Evolutionary conservation across 2,797 vertebrate species (phyloP), one percentile per base, ranked within the genome.

Genomic region (Enteromius viviparus): DNA sequence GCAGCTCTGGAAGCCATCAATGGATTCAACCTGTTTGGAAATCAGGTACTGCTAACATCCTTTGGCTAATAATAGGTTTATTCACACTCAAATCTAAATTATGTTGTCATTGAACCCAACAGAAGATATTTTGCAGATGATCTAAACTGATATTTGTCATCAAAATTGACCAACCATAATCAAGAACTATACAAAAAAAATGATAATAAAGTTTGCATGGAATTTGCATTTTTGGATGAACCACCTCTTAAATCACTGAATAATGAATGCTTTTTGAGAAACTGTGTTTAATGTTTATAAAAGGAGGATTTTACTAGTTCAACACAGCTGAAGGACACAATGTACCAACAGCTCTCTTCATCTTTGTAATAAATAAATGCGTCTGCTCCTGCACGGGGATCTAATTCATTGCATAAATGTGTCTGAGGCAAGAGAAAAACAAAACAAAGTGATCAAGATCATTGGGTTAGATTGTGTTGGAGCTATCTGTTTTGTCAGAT

Each of bases 21-120:
- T 87, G 98, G 97, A 92, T 99, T 99, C 94, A 99, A 99, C 91
- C 95, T 99, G 85, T 99, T 99, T 91, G 98, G 98, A 93, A 99
- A 98, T 88, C 98, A 99, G 98, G 98, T 98, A 96, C 91, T 82
- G 17, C 23, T 12, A 7, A 45, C 64, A 7, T 47, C 19, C 12
- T 58, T 29, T 49, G 42, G 21, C 12, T 29, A 17, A 26, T 80
- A 60, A 60, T 21, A 15, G 5, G 49, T 42, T 55, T 58, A 32
- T 26, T 19, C 64, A 74, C n/a, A 21, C 40, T 53, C 86, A 40
- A 83, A 87, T 66, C 8, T 8, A 65, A 15, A 78, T 78, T 64
- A 10, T 78, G 17, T 78, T 9, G 3, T 45, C 0, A 45, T 62
- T 45, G 15, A 71, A 49, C 77, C 9, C 23, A 19, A 49, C 23